Evolutionary conservation across 1,140 invertebrate species (phyloP).

Genomic region (Lepidostoma basale): DNA sequence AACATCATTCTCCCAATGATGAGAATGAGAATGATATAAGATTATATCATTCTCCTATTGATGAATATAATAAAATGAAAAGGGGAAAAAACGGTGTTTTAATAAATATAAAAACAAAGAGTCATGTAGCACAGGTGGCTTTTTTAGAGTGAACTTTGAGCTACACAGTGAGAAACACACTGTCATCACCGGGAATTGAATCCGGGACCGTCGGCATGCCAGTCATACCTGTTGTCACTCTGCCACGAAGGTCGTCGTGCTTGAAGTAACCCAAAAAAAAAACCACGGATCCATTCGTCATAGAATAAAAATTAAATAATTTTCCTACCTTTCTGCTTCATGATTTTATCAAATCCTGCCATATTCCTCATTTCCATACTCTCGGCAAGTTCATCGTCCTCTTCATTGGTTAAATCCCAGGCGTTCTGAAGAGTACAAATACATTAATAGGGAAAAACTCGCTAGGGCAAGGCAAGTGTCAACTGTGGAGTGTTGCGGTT

Average conservation of each 20-base stretch:
- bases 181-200: too few relatives aligned
- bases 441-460: conserved; percentile 28
- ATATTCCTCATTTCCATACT: conserved; percentile 61
- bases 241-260: too few relatives aligned
- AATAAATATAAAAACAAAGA: too few relatives aligned
- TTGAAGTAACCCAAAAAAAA: not conserved
- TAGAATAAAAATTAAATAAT: not conserved
- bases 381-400: conserved; percentile 52
- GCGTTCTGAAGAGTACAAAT: conserved; percentile 59
- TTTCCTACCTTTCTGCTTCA: conserved; percentile 55
- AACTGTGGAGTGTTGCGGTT: not conserved
- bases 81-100: too few relatives aligned
- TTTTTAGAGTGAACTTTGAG: not conserved
- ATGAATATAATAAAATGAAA: too few relatives aligned
- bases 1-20: too few relatives aligned
- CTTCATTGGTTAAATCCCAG: conserved; percentile 61
- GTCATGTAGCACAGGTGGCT: too few relatives aligned
- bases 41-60: not conserved
- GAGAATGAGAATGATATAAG: too few relatives aligned
- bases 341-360: conserved; percentile 65
- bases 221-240: too few relatives aligned
- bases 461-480: not conserved
- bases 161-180: not conserved
- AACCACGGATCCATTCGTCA: not conserved
- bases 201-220: too few relatives aligned